Conservation (phyloP, 2,113 vertebrate species). For the Oreocharis arfaki region DNA sequence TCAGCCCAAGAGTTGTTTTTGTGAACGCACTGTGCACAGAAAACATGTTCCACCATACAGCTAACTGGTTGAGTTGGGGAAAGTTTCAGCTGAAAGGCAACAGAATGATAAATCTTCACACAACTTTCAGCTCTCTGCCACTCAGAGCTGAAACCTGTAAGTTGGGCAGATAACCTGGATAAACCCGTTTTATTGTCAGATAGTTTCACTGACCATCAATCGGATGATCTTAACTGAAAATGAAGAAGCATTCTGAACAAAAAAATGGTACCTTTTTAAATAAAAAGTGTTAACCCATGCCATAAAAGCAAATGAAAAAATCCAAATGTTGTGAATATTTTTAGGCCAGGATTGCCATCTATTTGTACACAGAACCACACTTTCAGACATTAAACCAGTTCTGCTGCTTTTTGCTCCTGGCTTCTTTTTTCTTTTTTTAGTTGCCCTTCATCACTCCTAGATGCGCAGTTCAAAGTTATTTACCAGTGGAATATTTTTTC, state of each 20-base stretch:
- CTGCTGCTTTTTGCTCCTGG: not conserved
- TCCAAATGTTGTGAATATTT: not conserved
- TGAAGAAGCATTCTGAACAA: not conserved
- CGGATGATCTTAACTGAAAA: not conserved
- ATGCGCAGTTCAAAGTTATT: not conserved
- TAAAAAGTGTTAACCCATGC: not conserved
- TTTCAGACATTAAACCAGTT: not conserved
- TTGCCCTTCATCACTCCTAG: not conserved
- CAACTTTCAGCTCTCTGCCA: not conserved
- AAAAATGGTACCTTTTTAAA: not conserved
- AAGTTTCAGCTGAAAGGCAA: not conserved
- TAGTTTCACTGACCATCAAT: not conserved
- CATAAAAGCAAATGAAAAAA: not conserved
- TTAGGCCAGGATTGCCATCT: not conserved
- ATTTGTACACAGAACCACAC: not conserved
- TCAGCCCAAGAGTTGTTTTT: not conserved
- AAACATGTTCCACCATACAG: not conserved
- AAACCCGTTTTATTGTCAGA: not conserved
- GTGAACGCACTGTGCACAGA: not conserved
- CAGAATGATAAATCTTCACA: not conserved
- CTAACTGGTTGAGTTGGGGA: not conserved
- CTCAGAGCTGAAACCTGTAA: not conserved
- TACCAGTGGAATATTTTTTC: not conserved
- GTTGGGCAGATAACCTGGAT: not conserved
- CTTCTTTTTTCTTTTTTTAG: not conserved